Conservation (phyloP, 1,140 invertebrate genomes). For the Drosophila teissieri region DNA sequence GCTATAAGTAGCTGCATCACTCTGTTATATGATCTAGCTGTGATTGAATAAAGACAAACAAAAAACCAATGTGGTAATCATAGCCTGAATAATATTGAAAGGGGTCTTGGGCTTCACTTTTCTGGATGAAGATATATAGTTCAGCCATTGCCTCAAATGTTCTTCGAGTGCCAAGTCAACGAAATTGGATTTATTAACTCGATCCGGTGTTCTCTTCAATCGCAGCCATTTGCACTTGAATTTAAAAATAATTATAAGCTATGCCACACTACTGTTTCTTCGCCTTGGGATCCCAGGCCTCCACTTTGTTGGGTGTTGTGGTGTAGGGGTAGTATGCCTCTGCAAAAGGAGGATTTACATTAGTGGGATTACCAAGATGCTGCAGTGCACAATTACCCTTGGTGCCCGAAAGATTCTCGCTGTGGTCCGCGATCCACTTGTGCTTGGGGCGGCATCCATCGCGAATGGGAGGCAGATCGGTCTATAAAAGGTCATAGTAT, state of each 20-base stretch:
- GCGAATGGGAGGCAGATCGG: conserved; percentile 86
- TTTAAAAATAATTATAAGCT: conserved; percentile 57
- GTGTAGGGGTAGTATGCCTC: conserved; percentile 94
- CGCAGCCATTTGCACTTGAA: conserved; percentile 39
- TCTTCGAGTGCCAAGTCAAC: conserved; percentile 21
- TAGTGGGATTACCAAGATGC: no score
- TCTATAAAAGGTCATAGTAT: conserved; percentile 44
- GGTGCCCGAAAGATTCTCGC: conserved; percentile 93
- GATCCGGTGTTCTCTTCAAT: background rate
- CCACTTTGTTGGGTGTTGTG: conserved; percentile 93
- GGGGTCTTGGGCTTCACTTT: background rate
- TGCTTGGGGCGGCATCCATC: conserved; percentile 91
- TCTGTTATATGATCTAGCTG: conserved; percentile 2
- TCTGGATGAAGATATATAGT: background rate
- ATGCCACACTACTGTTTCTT: conserved; percentile 55
- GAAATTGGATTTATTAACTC: conserved; percentile 55
- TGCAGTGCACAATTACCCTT: conserved; percentile 76
- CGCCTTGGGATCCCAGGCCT: conserved; percentile 91
- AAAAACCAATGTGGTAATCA: background rate
- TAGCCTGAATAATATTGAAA: no score
- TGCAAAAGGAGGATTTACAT: conserved; percentile 33
- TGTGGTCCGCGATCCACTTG: conserved; percentile 94
- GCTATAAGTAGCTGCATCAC: background rate
- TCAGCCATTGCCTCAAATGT: background rate
- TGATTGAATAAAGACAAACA: conserved; percentile 24